A percentile compares a stretch with the other conserved stretches of the same genome.
phyloP scores from a whole-genome alignment of 2,888 invertebrate genomes.

The Spodoptera exigua region DNA sequence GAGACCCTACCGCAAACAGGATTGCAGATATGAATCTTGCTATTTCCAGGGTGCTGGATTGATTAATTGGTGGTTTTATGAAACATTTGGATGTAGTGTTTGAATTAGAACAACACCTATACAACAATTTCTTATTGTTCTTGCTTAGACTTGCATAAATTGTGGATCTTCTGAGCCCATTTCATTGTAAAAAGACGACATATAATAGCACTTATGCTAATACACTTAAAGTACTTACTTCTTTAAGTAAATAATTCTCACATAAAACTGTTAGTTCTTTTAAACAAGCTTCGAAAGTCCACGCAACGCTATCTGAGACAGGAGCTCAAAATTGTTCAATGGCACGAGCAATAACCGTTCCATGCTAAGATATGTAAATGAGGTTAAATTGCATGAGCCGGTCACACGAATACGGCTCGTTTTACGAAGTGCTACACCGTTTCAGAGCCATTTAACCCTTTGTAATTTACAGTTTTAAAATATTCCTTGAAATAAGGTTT shows the following conservation, averaged over 20 bases:
- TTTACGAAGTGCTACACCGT: conserved; percentile 57
- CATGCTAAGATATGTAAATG: conserved; percentile 77
- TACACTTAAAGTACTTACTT: no score
- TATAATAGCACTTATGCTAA: no score
- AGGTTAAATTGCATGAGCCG: conserved; percentile 69
- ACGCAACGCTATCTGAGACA: conserved; percentile 57
- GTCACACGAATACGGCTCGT: conserved; percentile 60
- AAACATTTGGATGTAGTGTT: neutral
- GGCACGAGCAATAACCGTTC: conserved; percentile 72
- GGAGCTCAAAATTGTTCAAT: conserved; percentile 68
- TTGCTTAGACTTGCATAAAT: no score
- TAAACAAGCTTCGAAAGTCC: conserved; percentile 36
- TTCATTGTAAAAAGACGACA: conserved; percentile 4
- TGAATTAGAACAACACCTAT: no score
- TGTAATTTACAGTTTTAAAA: conserved; percentile 48
- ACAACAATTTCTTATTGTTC: no score
- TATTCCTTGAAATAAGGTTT: conserved; percentile 32
- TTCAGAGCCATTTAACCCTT: conserved; percentile 51
- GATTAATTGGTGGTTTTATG: conserved; percentile 28
- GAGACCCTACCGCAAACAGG: conserved; percentile 18
- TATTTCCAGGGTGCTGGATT: conserved; percentile 10
- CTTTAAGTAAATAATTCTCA: neutral
- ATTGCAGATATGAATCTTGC: conserved; percentile 20
- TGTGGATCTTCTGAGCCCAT: neutral
- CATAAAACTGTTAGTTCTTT: conserved; percentile 21